A percentile compares a stretch with the other conserved stretches of the same genome.
These are phyloP conservation scores for Nephotettix cincticeps DNA, from an alignment of 1,140 invertebrate species.

Conservation along the genomic window DNA sequence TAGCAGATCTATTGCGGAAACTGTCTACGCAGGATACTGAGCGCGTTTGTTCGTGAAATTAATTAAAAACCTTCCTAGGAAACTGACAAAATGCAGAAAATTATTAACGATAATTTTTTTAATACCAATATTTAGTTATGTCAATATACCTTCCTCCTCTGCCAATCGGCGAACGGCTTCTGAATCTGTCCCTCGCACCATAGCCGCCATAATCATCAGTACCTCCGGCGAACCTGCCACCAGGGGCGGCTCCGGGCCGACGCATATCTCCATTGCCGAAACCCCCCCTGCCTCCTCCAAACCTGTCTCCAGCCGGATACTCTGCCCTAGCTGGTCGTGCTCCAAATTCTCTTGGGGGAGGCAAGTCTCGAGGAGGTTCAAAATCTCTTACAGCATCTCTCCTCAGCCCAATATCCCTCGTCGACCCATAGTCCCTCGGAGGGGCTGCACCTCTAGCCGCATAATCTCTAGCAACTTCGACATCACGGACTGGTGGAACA, in stretches of 20 bases:
- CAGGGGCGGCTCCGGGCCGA: slow-evolving; percentile 31
- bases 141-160: slow-evolving; percentile 11
- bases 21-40: no score
- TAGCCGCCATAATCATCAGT: slow-evolving; percentile 35
- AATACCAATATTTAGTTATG: no score
- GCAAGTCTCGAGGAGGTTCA: neutral
- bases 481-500: neutral
- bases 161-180: slow-evolving; percentile 34
- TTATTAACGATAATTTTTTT: no score
- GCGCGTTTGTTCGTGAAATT: no score
- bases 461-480: neutral
- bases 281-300: slow-evolving; percentile 44
- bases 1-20: no score
- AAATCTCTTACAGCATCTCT: slow-evolving; percentile 1
- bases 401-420: neutral
- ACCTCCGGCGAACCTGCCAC: slow-evolving; percentile 36
- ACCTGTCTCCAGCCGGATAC: neutral
- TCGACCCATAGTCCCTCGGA: neutral
- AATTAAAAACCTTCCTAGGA: no score
- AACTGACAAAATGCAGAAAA: no score
- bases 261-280: slow-evolving; percentile 42
- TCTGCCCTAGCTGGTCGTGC: neutral
- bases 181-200: slow-evolving; percentile 27
- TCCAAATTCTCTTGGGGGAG: neutral
- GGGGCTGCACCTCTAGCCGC: neutral